These are phyloP conservation scores for Salminus brasiliensis DNA, from an alignment of 2,113 vertebrate species.

Conservation along the genomic window DNA sequence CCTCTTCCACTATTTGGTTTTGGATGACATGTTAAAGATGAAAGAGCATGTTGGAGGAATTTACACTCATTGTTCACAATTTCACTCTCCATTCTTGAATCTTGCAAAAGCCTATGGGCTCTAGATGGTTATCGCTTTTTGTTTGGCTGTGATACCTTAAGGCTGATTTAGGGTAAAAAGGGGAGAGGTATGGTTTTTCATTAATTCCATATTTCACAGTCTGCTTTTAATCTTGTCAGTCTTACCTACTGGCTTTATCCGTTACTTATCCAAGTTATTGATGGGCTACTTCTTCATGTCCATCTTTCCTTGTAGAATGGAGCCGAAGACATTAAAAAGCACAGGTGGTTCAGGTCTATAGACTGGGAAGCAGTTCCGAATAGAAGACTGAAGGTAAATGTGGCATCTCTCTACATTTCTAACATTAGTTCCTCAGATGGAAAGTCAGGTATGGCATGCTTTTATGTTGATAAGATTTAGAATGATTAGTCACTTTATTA, in stretches of 20 bases:
- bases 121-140: constrained; percentile 2
- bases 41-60: neutral
- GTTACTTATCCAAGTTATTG: neutral
- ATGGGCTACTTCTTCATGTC: neutral
- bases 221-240: neutral
- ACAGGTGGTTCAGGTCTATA: constrained; percentile 90
- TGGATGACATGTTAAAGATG: neutral
- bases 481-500: too few relatives aligned
- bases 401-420: neutral
- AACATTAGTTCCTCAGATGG: neutral
- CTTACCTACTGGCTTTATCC: neutral
- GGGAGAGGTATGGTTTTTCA: neutral
- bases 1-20: neutral
- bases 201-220: neutral
- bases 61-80: neutral
- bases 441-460: too few relatives aligned
- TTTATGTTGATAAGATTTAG: too few relatives aligned
- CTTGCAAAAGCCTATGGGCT: neutral
- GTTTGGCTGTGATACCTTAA: neutral
- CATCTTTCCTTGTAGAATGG: constrained; percentile 82
- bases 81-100: neutral
- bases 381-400: constrained; percentile 85
- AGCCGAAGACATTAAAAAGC: constrained; percentile 90
- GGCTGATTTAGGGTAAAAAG: neutral
- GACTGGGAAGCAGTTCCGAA: constrained; percentile 91